Evolutionary conservation across 1,140 invertebrate species (phyloP), one percentile per base, ranked within the genome.

Genomic region (Eupristina koningsbergeri): DNA sequence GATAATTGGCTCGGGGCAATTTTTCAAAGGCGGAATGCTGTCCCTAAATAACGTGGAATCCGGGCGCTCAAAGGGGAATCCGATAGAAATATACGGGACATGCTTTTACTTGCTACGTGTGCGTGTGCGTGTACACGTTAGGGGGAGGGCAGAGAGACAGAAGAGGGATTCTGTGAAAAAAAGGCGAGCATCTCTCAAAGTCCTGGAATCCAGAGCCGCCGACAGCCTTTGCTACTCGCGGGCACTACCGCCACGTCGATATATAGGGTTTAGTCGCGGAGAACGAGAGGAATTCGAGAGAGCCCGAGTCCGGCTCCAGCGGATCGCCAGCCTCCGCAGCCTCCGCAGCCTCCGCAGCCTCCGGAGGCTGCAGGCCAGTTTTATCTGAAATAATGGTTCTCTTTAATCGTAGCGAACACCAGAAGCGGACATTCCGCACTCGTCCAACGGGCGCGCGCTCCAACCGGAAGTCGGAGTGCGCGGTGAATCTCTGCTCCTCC

Each of bases 381-480:
- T 86, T 86, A 87, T 86, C 83, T 85, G 85, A 85, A 87, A 88
- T 88, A 88, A 88, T 86, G 87, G 83, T 74, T 85, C 86, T 87
- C 88, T 85, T 89, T 90, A 90, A 90, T 89, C 89, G 88, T 88
- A 85, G 84, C 86, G 86, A 86, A 86, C 84, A 85, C 84, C 84
- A 81, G 69, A 80, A 86, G 77, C 84, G 77, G 86, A 86, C 85
- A 89, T 89, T 86, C 87, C 87, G 85, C 84, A 45, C 79, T 84
- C 85, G 83, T 85, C 71, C 73, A 73, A 79, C 83, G 86, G 84
- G 86, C 86, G 87, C 86, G 88, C 88, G 87, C 86, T 41, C 50
- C 8, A 75, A 81, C 69, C 80, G 80, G 69, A 81, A 81, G 80
- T 81, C 26, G 61, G 53, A n/a, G n/a, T 74, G n/a, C 26, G 26